Evolutionary conservation across 92 coral and sea anemone genomes (phyloP), one percentile per base, ranked within the genome.

Genomic region (Pocillopora grandis): DNA sequence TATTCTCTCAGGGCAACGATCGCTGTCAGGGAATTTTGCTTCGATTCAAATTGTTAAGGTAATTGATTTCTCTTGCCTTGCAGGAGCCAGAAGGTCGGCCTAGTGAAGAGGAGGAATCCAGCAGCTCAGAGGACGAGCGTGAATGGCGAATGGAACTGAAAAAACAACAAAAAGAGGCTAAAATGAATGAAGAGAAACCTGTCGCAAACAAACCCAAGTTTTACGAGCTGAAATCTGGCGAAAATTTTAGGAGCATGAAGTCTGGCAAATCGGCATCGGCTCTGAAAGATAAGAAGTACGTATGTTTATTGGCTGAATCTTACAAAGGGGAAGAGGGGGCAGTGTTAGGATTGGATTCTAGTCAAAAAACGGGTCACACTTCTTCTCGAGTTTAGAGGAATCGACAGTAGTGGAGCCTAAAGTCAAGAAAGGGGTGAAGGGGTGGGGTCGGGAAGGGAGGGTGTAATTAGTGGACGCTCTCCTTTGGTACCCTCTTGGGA

Each of bases 111-210:
- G 94, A 91, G 61, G 93, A 87, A 18, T 87, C 88, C 17, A 94
- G 98, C 21, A 96, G 98, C 79, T 96, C 98, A 8, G 98, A 96
- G 37, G 98, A 96, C 60, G 98, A 96, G 63, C 92, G 88, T 62
- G 87, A 87, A 76, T 94, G 98, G 98, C 86, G 92, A 58, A 86
- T 81, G 36, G 94, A 90, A 67, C 72, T 82, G 42, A 89, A 85
- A 35, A 82, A 83, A 71, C 89, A 92, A 67, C 85, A 91, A 62
- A 88, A 77, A 82, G 87, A 87, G 62, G 77, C 85, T 12, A 84
- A 48, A n/a, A 66, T 84, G 42, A 71, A 75, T 20, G 87, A 73
- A 9, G 84, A 80, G 17, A 87, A 80, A 42, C 78, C 59, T 13
- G 66, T 16, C 58, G 55, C 65, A 23, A 93, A 55, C 72, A 87